phyloP scores from a whole-genome alignment of 2,797 vertebrate genomes.

The Potorous gilbertii region DNA sequence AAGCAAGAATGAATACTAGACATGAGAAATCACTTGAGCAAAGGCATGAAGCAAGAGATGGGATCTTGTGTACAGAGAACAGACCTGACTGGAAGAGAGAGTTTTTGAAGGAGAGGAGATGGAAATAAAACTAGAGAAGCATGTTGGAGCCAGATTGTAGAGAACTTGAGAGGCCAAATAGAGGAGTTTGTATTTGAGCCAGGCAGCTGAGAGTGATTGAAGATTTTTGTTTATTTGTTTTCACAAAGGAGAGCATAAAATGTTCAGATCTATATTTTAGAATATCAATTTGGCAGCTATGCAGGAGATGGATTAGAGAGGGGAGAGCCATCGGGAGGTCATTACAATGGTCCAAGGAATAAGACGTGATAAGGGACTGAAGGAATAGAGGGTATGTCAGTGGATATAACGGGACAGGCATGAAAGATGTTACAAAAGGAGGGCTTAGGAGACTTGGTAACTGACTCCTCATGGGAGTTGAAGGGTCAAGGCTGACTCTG shows the following conservation, averaged over 20 bases:
- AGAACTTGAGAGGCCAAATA: background rate
- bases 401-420: background rate
- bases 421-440: background rate
- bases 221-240: background rate
- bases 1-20: background rate
- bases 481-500: background rate
- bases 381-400: background rate
- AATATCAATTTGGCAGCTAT: background rate
- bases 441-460: background rate
- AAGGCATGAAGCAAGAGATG: background rate
- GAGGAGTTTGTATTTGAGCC: background rate
- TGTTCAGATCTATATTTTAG: background rate
- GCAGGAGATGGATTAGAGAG: background rate
- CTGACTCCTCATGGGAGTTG: background rate
- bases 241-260: background rate
- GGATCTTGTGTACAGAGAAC: background rate
- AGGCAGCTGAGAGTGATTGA: background rate
- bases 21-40: background rate
- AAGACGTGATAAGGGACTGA: background rate
- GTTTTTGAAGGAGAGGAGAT: background rate
- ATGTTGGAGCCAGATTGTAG: background rate
- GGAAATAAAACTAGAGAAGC: background rate
- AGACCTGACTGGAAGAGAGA: background rate
- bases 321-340: background rate
- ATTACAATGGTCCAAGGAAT: background rate